Evolutionary conservation across 2,113 vertebrate species (phyloP).

Genomic region (Nothoprocta perdicaria): DNA sequence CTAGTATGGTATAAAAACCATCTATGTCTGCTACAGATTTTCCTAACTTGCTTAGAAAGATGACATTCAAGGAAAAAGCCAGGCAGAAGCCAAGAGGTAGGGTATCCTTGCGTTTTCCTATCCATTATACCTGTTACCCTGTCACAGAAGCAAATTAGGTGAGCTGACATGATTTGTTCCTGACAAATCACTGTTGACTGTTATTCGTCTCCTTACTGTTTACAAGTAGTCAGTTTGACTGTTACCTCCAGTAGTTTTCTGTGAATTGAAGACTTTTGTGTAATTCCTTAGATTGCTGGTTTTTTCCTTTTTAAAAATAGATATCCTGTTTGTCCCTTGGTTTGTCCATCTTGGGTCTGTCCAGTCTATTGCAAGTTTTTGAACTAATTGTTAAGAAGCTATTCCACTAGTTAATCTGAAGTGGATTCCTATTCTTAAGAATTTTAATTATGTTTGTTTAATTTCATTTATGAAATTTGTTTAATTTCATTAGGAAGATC

Average conservation of each 20-base stretch:
- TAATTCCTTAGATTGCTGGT: neutral
- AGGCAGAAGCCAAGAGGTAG: neutral
- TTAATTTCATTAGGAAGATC: no score
- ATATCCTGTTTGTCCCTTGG: neutral
- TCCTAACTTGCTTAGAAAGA: neutral
- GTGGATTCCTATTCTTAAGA: neutral
- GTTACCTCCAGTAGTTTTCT: neutral
- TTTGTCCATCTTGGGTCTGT: neutral
- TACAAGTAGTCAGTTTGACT: neutral
- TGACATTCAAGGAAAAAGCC: neutral
- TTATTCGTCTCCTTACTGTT: neutral
- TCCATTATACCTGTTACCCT: neutral
- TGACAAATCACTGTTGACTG: neutral
- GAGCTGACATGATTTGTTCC: neutral
- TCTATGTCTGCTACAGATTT: neutral
- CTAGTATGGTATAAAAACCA: neutral
- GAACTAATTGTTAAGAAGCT: neutral
- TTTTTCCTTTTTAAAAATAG: neutral
- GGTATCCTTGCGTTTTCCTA: neutral
- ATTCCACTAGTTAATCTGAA: neutral
- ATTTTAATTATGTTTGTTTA: neutral
- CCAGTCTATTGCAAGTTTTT: neutral
- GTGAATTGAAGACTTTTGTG: neutral
- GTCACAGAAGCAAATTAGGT: neutral
- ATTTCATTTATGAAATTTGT: neutral